Evolutionary conservation across 2,888 invertebrate species (phyloP), one percentile per base, ranked within the genome.

Genomic region (Chrysodeixis includens): DNA sequence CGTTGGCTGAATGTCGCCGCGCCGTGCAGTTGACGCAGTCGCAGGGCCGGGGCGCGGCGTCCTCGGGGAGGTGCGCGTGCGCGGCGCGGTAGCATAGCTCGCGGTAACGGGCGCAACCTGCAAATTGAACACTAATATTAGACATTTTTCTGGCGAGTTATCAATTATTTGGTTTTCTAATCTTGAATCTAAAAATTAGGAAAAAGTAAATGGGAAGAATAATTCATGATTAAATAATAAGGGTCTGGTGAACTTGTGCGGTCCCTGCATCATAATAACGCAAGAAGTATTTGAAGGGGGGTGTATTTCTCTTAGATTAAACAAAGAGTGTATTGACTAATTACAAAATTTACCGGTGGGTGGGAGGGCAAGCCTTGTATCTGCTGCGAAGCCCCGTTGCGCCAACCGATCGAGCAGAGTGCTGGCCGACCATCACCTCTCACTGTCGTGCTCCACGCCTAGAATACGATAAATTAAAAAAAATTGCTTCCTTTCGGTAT

Each of bases 351-450:
- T 72, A 92, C 94, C 94, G 78, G 94, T 95, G 0, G 94, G 93
- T 4, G 94, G 94, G 22, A 95, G 78, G 22, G 94, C 93, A 0
- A 95, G 88, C 10, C 92, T 84, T 2, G 94, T 93, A 81, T 95
- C 94, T 0, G 94, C 93, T 7, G 93, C 94, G 71, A 95, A 93
- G 56, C 94, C 94, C 16, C 94, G 92, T 83, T 94, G 94, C 46
- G 94, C 93, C 30, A 95, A 86, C 14, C 93, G 82, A 69, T 94
- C 94, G 62, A 95, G 86, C 44, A 94, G 90, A 10, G 93, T 91
- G 61, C 88, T 88, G 68, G 94, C 94, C 66, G 94, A 95, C 94
- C 94, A 95, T 94, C 94, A 94, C 89, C 94, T 86, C 75, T 91
- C 93, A 67, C 82, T 87, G 70, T 88, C 87, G 32, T 88, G 84